Conservation (phyloP, 2,797 vertebrate species). For the Enteromius fasciolatus region DNA sequence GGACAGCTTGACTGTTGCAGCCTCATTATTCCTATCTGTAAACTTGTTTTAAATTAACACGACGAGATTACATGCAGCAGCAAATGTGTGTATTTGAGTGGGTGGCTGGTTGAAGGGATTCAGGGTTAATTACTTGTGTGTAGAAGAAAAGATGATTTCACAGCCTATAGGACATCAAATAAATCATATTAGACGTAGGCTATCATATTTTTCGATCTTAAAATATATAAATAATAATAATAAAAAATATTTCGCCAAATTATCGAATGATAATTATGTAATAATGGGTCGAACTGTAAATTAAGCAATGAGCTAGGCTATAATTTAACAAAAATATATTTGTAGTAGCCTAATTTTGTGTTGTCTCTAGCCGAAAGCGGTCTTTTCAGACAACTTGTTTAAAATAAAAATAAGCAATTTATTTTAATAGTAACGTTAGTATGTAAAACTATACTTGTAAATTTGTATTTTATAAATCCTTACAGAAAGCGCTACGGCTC, state of each 20-base stretch:
- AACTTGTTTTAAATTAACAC: conserved; percentile 19
- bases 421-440: background rate
- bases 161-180: background rate
- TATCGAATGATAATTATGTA: background rate
- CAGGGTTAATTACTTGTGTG: background rate
- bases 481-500: background rate
- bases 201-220: background rate
- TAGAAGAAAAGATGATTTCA: background rate
- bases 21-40: conserved; percentile 14
- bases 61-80: background rate
- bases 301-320: background rate
- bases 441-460: background rate
- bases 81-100: conserved; percentile 7
- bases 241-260: background rate
- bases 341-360: background rate
- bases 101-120: background rate
- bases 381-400: no score
- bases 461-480: background rate
- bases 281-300: background rate
- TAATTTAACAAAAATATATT: background rate
- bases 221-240: no score
- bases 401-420: background rate
- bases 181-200: background rate
- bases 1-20: background rate
- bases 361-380: no score